Evolutionary conservation across 2,888 invertebrate species (phyloP).

Genomic region (Drosophila neutralis): DNA sequence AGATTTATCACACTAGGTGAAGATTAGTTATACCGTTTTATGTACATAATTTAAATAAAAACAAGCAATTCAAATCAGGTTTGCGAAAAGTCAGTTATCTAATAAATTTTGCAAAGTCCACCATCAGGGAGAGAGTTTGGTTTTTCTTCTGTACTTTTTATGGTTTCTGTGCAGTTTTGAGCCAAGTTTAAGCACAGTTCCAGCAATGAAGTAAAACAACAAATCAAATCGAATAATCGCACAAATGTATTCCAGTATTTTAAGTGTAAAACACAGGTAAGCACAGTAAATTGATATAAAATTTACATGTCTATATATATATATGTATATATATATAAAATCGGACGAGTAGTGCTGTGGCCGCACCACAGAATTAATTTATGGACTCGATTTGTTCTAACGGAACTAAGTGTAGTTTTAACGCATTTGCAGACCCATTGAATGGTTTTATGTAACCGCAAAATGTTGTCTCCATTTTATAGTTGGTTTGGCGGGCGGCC

Average conservation of each 20-base stretch:
- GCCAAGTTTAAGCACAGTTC: constrained; percentile 38
- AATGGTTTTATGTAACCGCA: background rate
- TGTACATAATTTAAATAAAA: background rate
- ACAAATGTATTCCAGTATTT: too few species aligned
- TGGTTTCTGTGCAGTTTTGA: constrained; percentile 1
- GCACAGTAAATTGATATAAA: background rate
- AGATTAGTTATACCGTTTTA: background rate
- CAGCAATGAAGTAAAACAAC: background rate
- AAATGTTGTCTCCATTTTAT: background rate
- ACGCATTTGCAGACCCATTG: too few species aligned
- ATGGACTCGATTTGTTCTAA: background rate
- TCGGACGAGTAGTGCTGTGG: background rate
- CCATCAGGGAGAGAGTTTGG: background rate
- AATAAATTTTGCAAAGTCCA: constrained; percentile 4
- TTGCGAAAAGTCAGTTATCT: too few species aligned
- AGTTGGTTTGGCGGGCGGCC: background rate
- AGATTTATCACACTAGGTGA: background rate
- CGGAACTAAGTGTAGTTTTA: background rate
- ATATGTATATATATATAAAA: background rate
- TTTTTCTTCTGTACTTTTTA: background rate
- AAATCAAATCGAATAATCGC: constrained; percentile 34
- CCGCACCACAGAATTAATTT: background rate
- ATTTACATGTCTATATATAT: background rate
- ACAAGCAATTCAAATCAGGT: background rate
- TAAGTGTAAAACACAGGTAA: background rate